Conservation (phyloP, 2,797 vertebrate species). For the Lemur catta region DNA sequence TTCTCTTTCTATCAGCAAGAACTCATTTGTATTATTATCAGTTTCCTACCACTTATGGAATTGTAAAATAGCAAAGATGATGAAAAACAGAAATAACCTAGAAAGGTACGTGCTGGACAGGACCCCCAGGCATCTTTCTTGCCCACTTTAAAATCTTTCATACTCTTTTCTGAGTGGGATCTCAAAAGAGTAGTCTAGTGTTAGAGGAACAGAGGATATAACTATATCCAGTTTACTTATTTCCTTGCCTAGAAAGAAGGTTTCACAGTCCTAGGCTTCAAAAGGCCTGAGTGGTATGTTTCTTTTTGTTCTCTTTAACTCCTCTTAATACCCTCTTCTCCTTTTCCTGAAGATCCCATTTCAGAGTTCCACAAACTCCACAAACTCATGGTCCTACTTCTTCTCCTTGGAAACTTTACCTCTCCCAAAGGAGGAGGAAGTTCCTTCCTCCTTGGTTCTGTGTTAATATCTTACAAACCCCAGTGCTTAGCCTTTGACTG, state of each 20-base stretch:
- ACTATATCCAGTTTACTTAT: background rate
- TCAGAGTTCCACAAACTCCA: background rate
- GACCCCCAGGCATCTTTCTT: background rate
- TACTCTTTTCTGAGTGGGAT: background rate
- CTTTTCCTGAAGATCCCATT: background rate
- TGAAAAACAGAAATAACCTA: background rate
- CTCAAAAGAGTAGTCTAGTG: background rate
- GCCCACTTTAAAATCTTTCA: background rate
- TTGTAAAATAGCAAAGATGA: background rate
- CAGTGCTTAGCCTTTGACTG: background rate
- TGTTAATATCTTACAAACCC: background rate
- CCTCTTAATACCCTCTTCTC: background rate
- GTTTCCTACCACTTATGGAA: background rate
- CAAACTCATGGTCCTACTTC: background rate
- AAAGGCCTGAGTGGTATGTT: background rate
- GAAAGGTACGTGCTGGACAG: background rate
- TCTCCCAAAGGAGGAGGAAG: background rate
- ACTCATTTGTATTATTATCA: background rate
- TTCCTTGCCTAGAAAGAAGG: background rate
- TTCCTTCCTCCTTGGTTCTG: no score
- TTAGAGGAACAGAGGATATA: background rate
- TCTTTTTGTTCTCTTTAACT: background rate
- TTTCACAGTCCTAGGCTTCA: background rate
- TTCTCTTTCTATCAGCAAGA: background rate
- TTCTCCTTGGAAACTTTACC: background rate